These are phyloP conservation scores for Porites cylindrica DNA, from an alignment of 92 coral and sea anemone genomes.

Conservation along the genomic window DNA sequence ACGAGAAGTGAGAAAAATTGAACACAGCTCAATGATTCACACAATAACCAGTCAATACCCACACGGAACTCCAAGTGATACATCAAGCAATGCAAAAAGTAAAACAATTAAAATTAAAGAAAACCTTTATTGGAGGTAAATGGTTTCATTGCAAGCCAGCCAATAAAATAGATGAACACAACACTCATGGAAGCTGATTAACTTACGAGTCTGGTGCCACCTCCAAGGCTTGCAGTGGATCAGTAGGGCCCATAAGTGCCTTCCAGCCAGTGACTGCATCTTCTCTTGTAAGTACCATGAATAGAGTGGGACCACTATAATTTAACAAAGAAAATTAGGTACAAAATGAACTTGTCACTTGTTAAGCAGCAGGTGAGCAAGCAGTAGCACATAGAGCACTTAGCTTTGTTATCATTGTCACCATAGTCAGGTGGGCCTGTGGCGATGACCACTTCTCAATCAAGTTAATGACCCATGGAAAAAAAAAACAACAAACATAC, in stretches of 20 bases:
- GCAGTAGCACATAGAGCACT: too few species aligned
- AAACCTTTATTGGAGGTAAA: too few species aligned
- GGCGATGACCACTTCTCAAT: too few species aligned
- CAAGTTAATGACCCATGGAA: too few species aligned
- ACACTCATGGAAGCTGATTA: not conserved
- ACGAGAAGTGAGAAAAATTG: not conserved
- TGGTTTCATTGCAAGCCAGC: too few species aligned
- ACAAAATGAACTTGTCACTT: not conserved
- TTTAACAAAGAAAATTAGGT: too few species aligned
- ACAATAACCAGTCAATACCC: not conserved
- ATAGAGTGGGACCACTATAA: conserved; percentile 90
- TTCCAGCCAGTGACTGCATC: conserved; percentile 98
- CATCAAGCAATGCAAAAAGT: too few species aligned
- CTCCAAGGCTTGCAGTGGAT: conserved; percentile 93
- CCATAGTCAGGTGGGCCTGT: too few species aligned
- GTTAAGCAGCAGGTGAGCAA: too few species aligned
- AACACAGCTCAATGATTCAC: not conserved
- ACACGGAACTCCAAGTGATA: not conserved
- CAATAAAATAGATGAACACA: not conserved
- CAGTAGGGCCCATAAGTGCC: conserved; percentile 98
- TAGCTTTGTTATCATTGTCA: too few species aligned
- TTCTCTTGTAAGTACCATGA: conserved; percentile 90
- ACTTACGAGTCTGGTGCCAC: conserved; percentile 95
- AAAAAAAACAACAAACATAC: too few species aligned
- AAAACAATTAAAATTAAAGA: too few species aligned